Evolutionary conservation across 2,797 vertebrate genomes (phyloP).

Genomic region (Lacerta viridis): DNA sequence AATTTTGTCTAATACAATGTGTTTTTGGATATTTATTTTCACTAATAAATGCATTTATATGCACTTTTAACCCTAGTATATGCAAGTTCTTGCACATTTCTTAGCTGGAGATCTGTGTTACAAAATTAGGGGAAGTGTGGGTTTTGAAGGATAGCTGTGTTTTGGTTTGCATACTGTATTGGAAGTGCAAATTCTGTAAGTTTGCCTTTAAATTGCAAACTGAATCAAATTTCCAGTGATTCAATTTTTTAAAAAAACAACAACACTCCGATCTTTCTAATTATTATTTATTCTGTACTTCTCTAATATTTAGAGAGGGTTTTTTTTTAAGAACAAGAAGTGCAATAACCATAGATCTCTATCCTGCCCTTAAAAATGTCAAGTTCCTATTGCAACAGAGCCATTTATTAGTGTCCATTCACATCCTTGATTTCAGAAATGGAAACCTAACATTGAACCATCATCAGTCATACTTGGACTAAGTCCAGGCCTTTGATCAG

Average conservation of each 20-base stretch:
- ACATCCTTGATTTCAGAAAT: neutral
- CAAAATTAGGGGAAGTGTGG: too few relatives aligned
- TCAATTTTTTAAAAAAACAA: neutral
- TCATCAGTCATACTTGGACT: neutral
- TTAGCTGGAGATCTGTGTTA: too few relatives aligned
- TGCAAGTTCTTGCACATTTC: too few relatives aligned
- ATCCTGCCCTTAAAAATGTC: neutral
- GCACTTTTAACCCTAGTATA: too few relatives aligned
- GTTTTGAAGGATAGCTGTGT: too few relatives aligned
- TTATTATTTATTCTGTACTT: neutral
- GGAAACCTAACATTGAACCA: neutral
- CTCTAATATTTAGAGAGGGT: neutral
- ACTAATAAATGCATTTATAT: too few relatives aligned
- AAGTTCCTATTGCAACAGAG: neutral
- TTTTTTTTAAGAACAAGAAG: neutral
- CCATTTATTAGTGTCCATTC: neutral
- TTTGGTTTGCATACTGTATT: too few relatives aligned
- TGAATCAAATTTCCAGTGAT: neutral
- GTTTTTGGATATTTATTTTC: too few relatives aligned
- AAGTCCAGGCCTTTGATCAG: slow-evolving; percentile 8
- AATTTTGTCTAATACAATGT: too few relatives aligned
- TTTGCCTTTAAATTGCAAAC: too few relatives aligned
- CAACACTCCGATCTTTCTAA: neutral
- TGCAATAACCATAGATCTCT: neutral
- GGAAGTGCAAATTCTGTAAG: too few relatives aligned